Base-by-base conservation (phyloP, 2,888 invertebrate species). In the Vesta saturnalis region DNA sequence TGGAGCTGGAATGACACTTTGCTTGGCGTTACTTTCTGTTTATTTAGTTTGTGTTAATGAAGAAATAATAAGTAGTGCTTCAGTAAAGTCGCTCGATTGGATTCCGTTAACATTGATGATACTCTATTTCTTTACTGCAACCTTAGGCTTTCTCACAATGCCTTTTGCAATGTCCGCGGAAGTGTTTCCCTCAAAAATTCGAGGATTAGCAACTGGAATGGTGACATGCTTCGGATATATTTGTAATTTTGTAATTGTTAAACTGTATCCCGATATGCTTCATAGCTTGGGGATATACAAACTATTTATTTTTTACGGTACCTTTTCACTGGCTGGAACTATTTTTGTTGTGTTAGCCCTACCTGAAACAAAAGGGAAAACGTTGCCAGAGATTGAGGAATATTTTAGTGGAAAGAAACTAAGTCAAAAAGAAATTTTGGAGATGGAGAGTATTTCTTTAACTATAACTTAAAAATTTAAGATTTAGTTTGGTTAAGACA, bases 151-250 rank as follows among this genome's bases (percentile, higher is more conserved):
- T 71, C 77, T 87, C n/a, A 86, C 86, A 0, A 74, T 89, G 1
- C 89, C 89, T 0, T 89, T 87, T 76, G 87, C 88, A 0, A 85
- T 89, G 85, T 78, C 87, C 0, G 87, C 87, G 0, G 88, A 89
- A 73, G 81, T 88, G 4, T 88, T 86, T 72, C 88, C 88, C 0
- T 74, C 83, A 8, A 85, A 85, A 60, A 85, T 88, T 0, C 83
- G 87, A 23, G 88, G 88, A 2, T 79, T 86, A 1, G 85, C 87
- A 0, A 83, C 86, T 0, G 87, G 87, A 0, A 59, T 86, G 1
- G 85, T 86, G 0, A 83, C 85, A 0, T 85, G 85, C 46, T 67
- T 83, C 0, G 87, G 84, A 1, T 88, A 88, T 67, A 74, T 85
- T 2, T 87, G 87, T 71, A 87, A 87, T 72, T 88, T 88, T 67